phyloP scores from a whole-genome alignment of 2,113 vertebrate species.

The Eurystomus gularis region DNA sequence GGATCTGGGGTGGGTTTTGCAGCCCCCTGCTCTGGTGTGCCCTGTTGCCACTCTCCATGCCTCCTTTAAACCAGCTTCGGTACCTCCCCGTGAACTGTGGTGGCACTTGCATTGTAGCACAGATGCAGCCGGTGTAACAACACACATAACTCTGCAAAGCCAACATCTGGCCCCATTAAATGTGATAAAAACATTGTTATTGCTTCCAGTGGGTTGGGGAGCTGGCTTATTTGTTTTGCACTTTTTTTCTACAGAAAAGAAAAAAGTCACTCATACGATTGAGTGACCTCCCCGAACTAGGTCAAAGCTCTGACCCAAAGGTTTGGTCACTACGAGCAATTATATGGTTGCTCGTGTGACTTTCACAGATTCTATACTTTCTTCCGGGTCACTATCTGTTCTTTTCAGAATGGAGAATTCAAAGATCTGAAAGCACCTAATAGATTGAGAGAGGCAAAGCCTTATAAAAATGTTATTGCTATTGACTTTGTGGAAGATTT shows the following conservation, averaged over 20 bases:
- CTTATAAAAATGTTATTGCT: conserved; percentile 60
- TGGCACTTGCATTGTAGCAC: background rate
- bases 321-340: background rate
- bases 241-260: background rate
- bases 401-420: background rate
- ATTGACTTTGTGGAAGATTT: conserved; percentile 61
- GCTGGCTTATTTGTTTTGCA: background rate
- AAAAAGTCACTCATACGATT: background rate
- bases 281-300: background rate
- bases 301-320: background rate
- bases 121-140: background rate
- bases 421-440: conserved; percentile 30
- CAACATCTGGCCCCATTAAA: conserved; percentile 25
- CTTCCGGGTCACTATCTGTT: background rate
- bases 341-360: background rate
- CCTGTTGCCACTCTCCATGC: background rate
- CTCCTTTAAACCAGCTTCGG: background rate
- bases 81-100: background rate
- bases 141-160: background rate
- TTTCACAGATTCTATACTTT: background rate
- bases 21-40: background rate
- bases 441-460: background rate
- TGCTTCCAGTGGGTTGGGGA: background rate
- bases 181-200: background rate
- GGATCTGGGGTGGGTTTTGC: background rate